These are phyloP conservation scores for Watsonalla cultraria DNA, from an alignment of 2,888 invertebrate species.

Conservation along the genomic window DNA sequence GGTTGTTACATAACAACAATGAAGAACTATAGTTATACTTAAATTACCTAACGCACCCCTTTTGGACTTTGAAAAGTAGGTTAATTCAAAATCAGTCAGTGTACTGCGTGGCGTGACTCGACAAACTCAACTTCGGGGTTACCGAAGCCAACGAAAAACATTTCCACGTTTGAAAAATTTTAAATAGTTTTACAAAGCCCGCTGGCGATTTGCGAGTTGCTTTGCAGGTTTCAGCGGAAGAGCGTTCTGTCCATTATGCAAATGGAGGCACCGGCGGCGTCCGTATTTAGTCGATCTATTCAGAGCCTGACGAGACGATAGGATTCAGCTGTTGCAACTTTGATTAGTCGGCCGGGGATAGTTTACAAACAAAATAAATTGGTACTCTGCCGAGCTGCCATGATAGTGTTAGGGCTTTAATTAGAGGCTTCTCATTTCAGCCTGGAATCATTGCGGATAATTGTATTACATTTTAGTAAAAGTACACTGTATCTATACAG, in stretches of 20 bases:
- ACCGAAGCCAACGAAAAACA: slow-evolving; percentile 19
- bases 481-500: too few species aligned
- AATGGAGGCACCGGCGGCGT: slow-evolving; percentile 50
- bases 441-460: too few species aligned
- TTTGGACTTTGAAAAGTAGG: slow-evolving; percentile 43
- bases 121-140: slow-evolving; percentile 22
- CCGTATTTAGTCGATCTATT: slow-evolving; percentile 66
- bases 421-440: too few species aligned
- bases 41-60: slow-evolving; percentile 3
- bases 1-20: too few species aligned
- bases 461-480: too few species aligned
- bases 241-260: slow-evolving; percentile 66
- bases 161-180: slow-evolving; percentile 38
- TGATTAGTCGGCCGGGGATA: slow-evolving; percentile 26
- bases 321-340: slow-evolving; percentile 38
- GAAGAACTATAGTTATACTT: background rate
- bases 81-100: slow-evolving; percentile 53
- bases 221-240: slow-evolving; percentile 43
- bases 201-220: slow-evolving; percentile 41
- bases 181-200: slow-evolving; percentile 44
- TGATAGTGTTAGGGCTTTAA: slow-evolving; percentile 11
- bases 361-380: slow-evolving; percentile 27
- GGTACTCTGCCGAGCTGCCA: slow-evolving; percentile 25
- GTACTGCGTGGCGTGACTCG: slow-evolving; percentile 64
- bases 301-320: slow-evolving; percentile 33